A percentile compares a stretch with the other conserved stretches of the same genome.
Evolutionary conservation across 1,140 invertebrate species (phyloP).

Genomic region (Kradibia gibbosae): DNA sequence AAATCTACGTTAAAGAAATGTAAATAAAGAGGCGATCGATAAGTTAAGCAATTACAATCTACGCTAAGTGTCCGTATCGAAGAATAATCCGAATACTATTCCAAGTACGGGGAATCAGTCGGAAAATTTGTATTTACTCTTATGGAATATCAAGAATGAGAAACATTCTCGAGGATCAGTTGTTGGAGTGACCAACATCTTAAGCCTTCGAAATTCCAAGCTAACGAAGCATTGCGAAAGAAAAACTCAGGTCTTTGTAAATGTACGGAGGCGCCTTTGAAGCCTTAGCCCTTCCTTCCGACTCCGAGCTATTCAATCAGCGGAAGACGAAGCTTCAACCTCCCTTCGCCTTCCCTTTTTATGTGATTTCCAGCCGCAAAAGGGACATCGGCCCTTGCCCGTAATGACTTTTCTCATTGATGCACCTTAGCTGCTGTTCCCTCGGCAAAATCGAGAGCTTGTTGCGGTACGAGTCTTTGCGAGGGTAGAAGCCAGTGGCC

Average conservation of each 20-base stretch:
- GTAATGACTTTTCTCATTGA: neutral
- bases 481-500: neutral
- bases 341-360: neutral
- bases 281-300: neutral
- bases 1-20: too few relatives aligned
- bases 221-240: neutral
- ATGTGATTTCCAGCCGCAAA: neutral
- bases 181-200: too few relatives aligned
- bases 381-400: too few relatives aligned
- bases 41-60: too few relatives aligned
- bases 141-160: too few relatives aligned
- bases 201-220: too few relatives aligned
- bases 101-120: too few relatives aligned
- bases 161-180: too few relatives aligned
- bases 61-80: too few relatives aligned
- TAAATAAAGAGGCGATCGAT: too few relatives aligned
- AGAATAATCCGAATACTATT: too few relatives aligned
- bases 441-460: neutral
- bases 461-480: neutral
- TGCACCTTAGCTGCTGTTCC: neutral
- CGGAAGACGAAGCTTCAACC: neutral
- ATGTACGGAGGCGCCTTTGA: neutral
- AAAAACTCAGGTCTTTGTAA: neutral
- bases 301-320: neutral
- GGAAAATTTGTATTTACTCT: too few relatives aligned